Conservation (phyloP, 2,888 invertebrate genomes). For the Epiperipatus broadwayi region DNA sequence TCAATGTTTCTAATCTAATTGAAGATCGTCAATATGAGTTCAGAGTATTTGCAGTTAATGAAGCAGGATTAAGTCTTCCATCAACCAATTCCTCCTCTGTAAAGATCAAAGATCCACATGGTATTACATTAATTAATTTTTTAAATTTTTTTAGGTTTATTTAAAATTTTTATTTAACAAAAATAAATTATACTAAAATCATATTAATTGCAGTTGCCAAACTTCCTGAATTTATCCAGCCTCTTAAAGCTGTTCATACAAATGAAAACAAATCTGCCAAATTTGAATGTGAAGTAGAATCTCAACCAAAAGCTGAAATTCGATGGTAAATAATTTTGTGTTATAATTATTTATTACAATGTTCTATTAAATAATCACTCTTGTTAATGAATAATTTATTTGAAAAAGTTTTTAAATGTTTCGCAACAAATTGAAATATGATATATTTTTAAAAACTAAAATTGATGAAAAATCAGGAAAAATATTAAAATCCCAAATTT, state of each 20-base stretch:
- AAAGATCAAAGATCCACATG: conserved; percentile 78
- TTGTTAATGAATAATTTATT: too few relatives aligned
- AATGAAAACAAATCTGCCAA: conserved; percentile 85
- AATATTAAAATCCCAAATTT: too few relatives aligned
- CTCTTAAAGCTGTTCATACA: conserved; percentile 63
- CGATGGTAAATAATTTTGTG: conserved; percentile 55
- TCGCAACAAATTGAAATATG: too few relatives aligned
- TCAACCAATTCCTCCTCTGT: conserved; percentile 68
- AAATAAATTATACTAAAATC: conserved; percentile 4
- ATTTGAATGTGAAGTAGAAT: conserved; percentile 76
- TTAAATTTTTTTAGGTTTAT: background rate
- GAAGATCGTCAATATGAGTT: conserved; percentile 97
- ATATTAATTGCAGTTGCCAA: conserved; percentile 43
- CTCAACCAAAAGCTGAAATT: conserved; percentile 66
- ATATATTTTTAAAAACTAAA: too few relatives aligned
- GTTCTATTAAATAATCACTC: too few relatives aligned
- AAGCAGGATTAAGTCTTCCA: conserved; percentile 72
- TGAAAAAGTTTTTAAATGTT: too few relatives aligned
- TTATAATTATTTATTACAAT: too few relatives aligned
- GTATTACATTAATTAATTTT: conserved; percentile 25
- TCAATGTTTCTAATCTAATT: conserved; percentile 82
- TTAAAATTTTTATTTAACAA: too few relatives aligned
- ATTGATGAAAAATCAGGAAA: too few relatives aligned
- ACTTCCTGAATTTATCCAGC: conserved; percentile 70
- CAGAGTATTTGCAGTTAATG: conserved; percentile 87